A percentile compares a stretch with the other conserved stretches of the same genome.
Conservation (phyloP, 2,888 invertebrate genomes). For the Drosophila mettleri region DNA sequence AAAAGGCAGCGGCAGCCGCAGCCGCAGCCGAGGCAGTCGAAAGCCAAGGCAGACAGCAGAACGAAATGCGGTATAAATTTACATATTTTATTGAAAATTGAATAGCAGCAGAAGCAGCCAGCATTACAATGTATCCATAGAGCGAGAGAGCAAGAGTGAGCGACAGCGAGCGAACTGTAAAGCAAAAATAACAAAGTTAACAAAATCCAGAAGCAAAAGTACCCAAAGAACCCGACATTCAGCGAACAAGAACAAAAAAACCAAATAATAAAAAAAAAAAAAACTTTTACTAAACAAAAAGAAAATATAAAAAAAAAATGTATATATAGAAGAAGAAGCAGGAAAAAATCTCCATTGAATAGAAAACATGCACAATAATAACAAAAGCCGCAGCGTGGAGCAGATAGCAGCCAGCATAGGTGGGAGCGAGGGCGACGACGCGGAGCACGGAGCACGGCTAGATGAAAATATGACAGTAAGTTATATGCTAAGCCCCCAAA, state of each 20-base stretch:
- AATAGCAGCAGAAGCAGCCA: conserved; percentile 56
- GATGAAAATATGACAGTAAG: conserved; percentile 79
- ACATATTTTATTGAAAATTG: conserved; percentile 81
- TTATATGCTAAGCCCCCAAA: conserved; percentile 65
- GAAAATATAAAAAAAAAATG: conserved; percentile 52
- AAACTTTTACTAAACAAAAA: conserved; percentile 52
- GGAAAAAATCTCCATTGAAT: conserved; percentile 63
- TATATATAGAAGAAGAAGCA: conserved; percentile 21
- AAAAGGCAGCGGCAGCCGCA: conserved; percentile 34
- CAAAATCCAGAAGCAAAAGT: conserved; percentile 76
- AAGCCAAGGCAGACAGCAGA: conserved; percentile 38
- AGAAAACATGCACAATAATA: conserved; percentile 66
- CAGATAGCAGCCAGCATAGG: conserved; percentile 19
- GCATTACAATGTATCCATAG: conserved; percentile 13
- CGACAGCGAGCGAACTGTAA: conserved; percentile 24
- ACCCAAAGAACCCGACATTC: conserved; percentile 45
- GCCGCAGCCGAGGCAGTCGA: conserved; percentile 6
- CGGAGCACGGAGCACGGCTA: conserved; percentile 29
- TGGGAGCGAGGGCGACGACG: not conserved
- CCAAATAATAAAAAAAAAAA: conserved; percentile 47
- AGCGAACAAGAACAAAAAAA: conserved; percentile 47
- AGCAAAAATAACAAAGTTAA: conserved; percentile 75
- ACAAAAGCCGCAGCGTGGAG: conserved; percentile 58
- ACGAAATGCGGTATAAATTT: conserved; percentile 79
- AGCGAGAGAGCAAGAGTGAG: not conserved